Evolutionary conservation across 2,888 invertebrate species (phyloP).

Genomic region (Drosophila neutralis): DNA sequence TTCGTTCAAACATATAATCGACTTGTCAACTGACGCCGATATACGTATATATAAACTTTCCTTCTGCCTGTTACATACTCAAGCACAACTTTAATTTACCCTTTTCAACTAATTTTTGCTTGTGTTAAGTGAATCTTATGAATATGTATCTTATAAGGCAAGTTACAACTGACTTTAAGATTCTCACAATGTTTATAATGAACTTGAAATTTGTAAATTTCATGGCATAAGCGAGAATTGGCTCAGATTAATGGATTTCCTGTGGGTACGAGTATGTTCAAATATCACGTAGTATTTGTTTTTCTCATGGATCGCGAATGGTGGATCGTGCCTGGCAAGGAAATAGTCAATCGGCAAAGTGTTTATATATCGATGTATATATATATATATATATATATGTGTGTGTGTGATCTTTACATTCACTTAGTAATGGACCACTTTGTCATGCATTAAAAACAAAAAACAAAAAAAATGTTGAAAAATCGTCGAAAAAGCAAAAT

Average conservation of each 20-base stretch:
- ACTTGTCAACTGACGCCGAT: background rate
- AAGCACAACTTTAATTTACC: background rate
- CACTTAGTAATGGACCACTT: conserved; percentile 33
- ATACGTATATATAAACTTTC: too few relatives aligned
- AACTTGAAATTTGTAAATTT: background rate
- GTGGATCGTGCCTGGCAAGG: conserved; percentile 31
- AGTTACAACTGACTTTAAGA: background rate
- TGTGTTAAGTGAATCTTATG: background rate
- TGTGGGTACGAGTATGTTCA: conserved; percentile 1
- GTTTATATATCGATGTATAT: conserved; percentile 2
- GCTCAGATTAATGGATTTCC: conserved; percentile 10
- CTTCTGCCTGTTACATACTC: too few relatives aligned
- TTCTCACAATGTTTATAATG: background rate
- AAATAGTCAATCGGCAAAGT: conserved; percentile 25
- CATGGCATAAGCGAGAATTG: conserved; percentile 12
- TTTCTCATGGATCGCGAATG: conserved; percentile 16
- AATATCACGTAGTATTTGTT: conserved; percentile 30
- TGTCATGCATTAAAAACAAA: conserved; percentile 35
- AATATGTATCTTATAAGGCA: background rate
- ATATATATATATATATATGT: background rate
- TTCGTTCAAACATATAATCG: background rate
- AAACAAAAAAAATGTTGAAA: background rate
- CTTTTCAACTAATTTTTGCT: background rate
- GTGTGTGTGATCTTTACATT: conserved; percentile 18
- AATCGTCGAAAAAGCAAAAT: background rate